Conservation (phyloP, 2,797 vertebrate genomes). For the Platyrinchus mystaceus region DNA sequence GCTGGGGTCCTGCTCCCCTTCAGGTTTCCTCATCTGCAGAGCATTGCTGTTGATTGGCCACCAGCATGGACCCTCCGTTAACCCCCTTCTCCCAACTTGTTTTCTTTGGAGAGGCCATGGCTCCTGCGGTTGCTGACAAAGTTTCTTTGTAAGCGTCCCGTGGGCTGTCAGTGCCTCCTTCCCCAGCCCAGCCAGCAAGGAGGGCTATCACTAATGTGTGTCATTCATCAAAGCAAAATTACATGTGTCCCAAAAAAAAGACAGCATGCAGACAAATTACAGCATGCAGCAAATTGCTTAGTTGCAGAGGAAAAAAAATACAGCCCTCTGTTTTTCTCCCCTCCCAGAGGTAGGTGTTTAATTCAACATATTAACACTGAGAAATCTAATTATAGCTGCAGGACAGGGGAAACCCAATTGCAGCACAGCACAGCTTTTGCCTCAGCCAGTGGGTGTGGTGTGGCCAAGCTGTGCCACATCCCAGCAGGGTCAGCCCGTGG, state of each 20-base stretch:
- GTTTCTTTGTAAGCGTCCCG: constrained; percentile 53
- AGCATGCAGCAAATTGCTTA: constrained; percentile 53
- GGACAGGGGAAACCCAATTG: background rate
- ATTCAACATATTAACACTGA: constrained; percentile 15
- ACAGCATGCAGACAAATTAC: constrained; percentile 66
- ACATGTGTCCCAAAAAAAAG: constrained; percentile 61
- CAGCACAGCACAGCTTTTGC: background rate
- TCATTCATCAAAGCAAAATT: constrained; percentile 78
- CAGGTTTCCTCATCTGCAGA: background rate
- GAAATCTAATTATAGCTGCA: background rate
- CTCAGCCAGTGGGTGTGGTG: background rate
- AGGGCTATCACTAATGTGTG: constrained; percentile 58
- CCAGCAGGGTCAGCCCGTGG: accelerated
- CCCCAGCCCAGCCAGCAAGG: background rate
- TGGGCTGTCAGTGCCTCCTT: constrained; percentile 23
- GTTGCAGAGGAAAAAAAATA: constrained; percentile 14
- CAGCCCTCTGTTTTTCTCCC: background rate
- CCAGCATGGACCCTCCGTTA: background rate
- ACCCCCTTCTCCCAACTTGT: constrained; percentile 1
- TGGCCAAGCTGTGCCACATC: background rate
- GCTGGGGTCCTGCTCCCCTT: background rate
- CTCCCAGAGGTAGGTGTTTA: constrained; percentile 65
- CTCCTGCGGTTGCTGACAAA: constrained; percentile 66
- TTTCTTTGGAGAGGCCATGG: constrained; percentile 53
- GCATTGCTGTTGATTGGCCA: background rate